Conservation (phyloP, 1,140 invertebrate genomes). For the Neoseiulus cucumeris region DNA sequence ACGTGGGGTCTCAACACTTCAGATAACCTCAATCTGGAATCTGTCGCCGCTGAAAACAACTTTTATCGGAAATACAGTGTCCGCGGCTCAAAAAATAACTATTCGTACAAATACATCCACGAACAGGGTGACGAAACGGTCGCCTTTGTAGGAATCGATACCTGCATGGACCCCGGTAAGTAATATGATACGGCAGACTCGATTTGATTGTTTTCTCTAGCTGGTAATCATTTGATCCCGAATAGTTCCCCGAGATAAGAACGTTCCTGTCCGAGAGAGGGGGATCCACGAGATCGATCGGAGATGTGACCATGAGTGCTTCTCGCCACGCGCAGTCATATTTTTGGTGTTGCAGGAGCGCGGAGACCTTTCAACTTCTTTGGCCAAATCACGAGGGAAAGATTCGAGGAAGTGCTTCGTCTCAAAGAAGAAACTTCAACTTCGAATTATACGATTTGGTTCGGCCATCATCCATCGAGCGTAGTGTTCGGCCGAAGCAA, state of each 20-base stretch:
- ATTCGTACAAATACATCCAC: constrained; percentile 54
- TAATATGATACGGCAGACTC: not conserved
- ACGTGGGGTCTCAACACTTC: constrained; percentile 24
- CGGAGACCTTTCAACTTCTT: constrained; percentile 79
- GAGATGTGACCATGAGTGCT: too few relatives aligned
- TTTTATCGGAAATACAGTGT: constrained; percentile 46
- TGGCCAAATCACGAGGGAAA: constrained; percentile 41
- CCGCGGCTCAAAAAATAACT: constrained; percentile 44
- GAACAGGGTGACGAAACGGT: constrained; percentile 34
- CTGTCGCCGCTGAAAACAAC: constrained; percentile 33
- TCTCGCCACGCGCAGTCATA: too few relatives aligned
- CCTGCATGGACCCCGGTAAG: constrained; percentile 51
- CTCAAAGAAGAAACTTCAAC: constrained; percentile 24
- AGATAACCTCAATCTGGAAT: constrained; percentile 61
- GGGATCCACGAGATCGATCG: too few relatives aligned
- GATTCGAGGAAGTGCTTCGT: constrained; percentile 12
- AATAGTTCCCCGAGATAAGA: too few relatives aligned
- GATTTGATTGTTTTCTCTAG: not conserved
- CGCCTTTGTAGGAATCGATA: constrained; percentile 66
- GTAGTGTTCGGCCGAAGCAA: constrained; percentile 46
- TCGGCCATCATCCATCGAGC: constrained; percentile 84
- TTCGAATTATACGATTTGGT: constrained; percentile 48
- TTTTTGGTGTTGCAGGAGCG: constrained; percentile 30
- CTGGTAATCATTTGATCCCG: too few relatives aligned
- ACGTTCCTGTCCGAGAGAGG: too few relatives aligned